These are phyloP conservation scores for Microctonus brassicae DNA, from an alignment of 2,888 invertebrate genomes.

Conservation along the genomic window DNA sequence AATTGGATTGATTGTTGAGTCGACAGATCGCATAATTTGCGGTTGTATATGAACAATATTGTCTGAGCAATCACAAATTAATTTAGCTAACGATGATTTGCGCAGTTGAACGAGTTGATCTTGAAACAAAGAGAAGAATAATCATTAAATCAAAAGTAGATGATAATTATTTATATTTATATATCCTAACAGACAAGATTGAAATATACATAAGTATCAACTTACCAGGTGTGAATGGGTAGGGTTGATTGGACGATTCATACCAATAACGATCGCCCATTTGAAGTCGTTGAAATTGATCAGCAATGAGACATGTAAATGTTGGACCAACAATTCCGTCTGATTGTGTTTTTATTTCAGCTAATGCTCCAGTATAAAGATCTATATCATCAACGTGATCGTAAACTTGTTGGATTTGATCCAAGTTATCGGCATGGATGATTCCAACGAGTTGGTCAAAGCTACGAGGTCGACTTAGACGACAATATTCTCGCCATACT, in stretches of 20 bases:
- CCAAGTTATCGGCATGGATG: conserved; percentile 71
- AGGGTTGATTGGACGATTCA: conserved; percentile 77
- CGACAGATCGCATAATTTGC: conserved; percentile 78
- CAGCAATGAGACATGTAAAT: conserved; percentile 85
- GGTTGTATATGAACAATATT: conserved; percentile 76
- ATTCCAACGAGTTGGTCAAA: conserved; percentile 78
- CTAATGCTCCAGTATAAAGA: conserved; percentile 88
- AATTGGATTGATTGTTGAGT: conserved; percentile 73
- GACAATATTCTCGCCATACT: conserved; percentile 83
- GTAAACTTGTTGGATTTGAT: conserved; percentile 77
- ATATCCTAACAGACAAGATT: too few relatives aligned
- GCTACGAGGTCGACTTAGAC: conserved; percentile 73
- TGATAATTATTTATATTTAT: too few relatives aligned
- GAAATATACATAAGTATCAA: too few relatives aligned
- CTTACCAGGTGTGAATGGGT: conserved; percentile 79
- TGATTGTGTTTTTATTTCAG: conserved; percentile 78
- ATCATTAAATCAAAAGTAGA: not conserved
- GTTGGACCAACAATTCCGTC: conserved; percentile 87
- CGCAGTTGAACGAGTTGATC: conserved; percentile 87
- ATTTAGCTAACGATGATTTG: conserved; percentile 79
- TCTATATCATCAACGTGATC: conserved; percentile 88
- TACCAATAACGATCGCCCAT: conserved; percentile 91
- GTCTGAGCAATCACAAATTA: conserved; percentile 85
- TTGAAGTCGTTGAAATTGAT: conserved; percentile 87
- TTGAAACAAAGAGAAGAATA: too few relatives aligned